A percentile compares a stretch with the other conserved stretches of the same genome.
phyloP scores from a whole-genome alignment of 37 sponge, comb jelly and placozoan genomes.

The Oscarella lobularis region DNA sequence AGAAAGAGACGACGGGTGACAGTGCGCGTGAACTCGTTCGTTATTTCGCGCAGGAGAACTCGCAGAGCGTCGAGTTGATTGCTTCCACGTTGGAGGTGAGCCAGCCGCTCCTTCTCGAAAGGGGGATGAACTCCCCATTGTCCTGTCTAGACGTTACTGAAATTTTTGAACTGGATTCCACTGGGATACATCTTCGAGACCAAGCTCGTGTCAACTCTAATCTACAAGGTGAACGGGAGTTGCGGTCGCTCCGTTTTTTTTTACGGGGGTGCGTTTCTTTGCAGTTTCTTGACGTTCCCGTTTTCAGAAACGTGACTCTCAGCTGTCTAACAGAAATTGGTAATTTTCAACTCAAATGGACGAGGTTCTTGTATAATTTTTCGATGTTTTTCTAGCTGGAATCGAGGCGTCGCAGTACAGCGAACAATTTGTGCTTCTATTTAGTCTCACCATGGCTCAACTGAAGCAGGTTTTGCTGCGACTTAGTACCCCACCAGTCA shows the following conservation, averaged over 20 bases:
- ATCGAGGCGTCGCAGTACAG: slow-evolving; percentile 64
- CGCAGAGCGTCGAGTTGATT: slow-evolving; percentile 57
- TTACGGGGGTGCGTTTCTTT: neutral
- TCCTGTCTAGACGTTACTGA: slow-evolving; percentile 46
- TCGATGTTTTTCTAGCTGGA: slow-evolving; percentile 37
- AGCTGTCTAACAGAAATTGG: slow-evolving; percentile 95
- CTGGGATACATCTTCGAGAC: slow-evolving; percentile 99
- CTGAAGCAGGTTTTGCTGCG: slow-evolving; percentile 32
- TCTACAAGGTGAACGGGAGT: slow-evolving; percentile 57
- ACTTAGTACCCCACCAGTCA: neutral
- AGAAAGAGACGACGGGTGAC: no score
- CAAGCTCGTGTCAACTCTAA: slow-evolving; percentile 86
- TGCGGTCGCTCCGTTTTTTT: neutral
- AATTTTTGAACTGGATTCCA: slow-evolving; percentile 95
- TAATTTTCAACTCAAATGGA: no score
- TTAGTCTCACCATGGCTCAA: slow-evolving; percentile 73
- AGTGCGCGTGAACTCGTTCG: no score
- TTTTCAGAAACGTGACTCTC: slow-evolving; percentile 94
- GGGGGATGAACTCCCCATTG: no score
- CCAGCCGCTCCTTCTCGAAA: no score
- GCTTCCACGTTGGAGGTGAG: slow-evolving; percentile 43
- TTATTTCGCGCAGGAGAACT: slow-evolving; percentile 74
- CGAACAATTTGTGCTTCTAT: slow-evolving; percentile 68
- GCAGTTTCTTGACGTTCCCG: slow-evolving; percentile 86
- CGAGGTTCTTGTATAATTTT: neutral